A percentile compares a stretch with the other conserved stretches of the same genome.
phyloP scores from a whole-genome alignment of 2,113 vertebrate species.

The Chelonoidis abingdonii region DNA sequence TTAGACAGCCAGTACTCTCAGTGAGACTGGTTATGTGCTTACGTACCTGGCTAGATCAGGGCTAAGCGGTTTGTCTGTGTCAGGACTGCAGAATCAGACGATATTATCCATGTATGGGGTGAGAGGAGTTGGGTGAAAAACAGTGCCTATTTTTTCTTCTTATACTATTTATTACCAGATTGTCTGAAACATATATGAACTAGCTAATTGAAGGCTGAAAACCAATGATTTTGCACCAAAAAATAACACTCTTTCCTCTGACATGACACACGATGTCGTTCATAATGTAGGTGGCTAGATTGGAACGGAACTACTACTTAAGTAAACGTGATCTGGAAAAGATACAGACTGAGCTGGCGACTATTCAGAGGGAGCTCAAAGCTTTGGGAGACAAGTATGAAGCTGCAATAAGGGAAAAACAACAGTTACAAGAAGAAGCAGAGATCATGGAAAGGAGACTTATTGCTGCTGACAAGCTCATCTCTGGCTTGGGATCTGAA shows the following conservation, averaged over 20 bases:
- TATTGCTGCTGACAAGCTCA: conserved; percentile 93
- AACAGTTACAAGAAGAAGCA: conserved; percentile 90
- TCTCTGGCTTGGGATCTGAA: conserved; percentile 92
- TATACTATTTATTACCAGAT: background rate
- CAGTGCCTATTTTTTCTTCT: background rate
- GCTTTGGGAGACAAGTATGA: conserved; percentile 88
- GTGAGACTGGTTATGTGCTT: background rate
- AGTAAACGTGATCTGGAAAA: conserved; percentile 88
- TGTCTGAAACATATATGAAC: background rate
- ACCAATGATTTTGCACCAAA: background rate
- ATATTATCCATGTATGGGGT: background rate
- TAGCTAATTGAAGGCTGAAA: conserved; percentile 18
- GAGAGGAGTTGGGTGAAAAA: background rate
- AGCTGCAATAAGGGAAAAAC: conserved; percentile 87
- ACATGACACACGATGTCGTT: background rate
- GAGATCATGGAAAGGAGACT: conserved; percentile 95
- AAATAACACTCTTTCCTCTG: background rate
- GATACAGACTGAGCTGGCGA: conserved; percentile 87
- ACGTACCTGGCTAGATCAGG: background rate
- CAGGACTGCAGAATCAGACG: background rate
- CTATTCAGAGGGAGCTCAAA: conserved; percentile 87
- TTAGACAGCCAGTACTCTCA: background rate
- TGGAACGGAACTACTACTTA: conserved; percentile 90
- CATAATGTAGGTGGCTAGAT: conserved; percentile 85
- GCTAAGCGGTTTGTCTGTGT: background rate